Conservation (phyloP, 2,113 vertebrate genomes). For the Callipepla californica region DNA sequence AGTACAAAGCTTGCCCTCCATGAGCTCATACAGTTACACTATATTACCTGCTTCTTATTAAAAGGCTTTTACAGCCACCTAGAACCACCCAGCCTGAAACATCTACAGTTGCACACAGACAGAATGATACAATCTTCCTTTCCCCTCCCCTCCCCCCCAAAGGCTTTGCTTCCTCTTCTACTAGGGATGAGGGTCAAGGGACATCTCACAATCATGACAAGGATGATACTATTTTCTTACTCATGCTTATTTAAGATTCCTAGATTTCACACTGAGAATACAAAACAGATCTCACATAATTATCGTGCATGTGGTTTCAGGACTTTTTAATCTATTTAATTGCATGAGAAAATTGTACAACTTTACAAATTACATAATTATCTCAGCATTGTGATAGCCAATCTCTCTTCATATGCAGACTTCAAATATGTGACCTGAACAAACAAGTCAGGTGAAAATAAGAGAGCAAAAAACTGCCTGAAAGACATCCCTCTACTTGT, state of each 20-base stretch:
- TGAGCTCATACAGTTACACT: neutral
- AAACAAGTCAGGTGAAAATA: neutral
- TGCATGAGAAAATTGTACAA: neutral
- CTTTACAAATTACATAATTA: neutral
- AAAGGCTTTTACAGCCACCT: neutral
- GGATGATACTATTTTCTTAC: neutral
- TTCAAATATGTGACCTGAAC: neutral
- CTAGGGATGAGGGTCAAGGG: accelerated
- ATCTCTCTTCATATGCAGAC: neutral
- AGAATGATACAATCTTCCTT: neutral
- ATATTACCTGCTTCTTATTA: neutral
- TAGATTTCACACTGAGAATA: neutral
- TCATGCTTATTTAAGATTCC: accelerated
- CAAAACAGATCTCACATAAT: neutral
- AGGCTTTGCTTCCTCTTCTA: neutral
- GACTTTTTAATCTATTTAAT: neutral
- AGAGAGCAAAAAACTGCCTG: neutral
- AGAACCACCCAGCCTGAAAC: neutral
- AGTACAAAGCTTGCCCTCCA: accelerated
- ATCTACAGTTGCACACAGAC: no score
- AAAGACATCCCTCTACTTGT: neutral
- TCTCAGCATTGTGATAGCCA: neutral
- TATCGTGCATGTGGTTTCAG: accelerated
- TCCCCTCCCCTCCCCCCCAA: neutral
- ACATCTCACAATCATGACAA: neutral